Conservation (phyloP, 2,113 vertebrate genomes). For the Anguilla japonica region DNA sequence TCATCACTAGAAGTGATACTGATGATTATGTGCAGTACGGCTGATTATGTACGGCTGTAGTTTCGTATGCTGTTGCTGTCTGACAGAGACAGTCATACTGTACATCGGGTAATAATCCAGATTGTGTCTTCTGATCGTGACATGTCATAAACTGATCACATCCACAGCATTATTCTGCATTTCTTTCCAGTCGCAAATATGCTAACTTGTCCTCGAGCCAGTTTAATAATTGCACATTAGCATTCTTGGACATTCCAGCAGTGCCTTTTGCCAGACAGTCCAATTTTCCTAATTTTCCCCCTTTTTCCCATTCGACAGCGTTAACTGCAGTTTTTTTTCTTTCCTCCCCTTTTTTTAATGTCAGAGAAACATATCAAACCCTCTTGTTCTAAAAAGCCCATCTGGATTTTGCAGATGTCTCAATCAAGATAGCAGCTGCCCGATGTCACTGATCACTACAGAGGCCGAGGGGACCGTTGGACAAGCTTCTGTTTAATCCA, state of each 20-base stretch:
- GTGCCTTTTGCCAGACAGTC: not conserved
- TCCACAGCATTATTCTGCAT: not conserved
- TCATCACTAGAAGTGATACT: not conserved
- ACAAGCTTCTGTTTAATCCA: conserved; percentile 13
- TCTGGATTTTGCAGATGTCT: conserved; percentile 22
- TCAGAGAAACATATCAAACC: conserved; percentile 18
- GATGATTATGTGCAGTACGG: not conserved
- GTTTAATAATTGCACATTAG: conserved; percentile 6
- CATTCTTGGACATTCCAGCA: not conserved
- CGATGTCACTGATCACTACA: not conserved
- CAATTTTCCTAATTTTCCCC: not conserved
- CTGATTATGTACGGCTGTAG: not conserved
- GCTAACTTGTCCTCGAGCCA: not conserved
- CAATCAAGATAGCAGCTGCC: conserved; percentile 33
- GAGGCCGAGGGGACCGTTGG: not conserved
- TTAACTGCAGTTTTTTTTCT: conserved; percentile 12
- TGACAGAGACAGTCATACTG: not conserved
- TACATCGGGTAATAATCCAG: not conserved
- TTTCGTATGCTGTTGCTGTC: not conserved
- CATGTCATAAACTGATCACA: not conserved
- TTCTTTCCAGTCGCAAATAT: not conserved
- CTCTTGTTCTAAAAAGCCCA: not conserved
- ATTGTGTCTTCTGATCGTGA: not conserved
- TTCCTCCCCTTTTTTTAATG: not conserved
- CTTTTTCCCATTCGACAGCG: not conserved